Evolutionary conservation across 1,140 invertebrate genomes (phyloP).

Genomic region (Galendromus occidentalis): DNA sequence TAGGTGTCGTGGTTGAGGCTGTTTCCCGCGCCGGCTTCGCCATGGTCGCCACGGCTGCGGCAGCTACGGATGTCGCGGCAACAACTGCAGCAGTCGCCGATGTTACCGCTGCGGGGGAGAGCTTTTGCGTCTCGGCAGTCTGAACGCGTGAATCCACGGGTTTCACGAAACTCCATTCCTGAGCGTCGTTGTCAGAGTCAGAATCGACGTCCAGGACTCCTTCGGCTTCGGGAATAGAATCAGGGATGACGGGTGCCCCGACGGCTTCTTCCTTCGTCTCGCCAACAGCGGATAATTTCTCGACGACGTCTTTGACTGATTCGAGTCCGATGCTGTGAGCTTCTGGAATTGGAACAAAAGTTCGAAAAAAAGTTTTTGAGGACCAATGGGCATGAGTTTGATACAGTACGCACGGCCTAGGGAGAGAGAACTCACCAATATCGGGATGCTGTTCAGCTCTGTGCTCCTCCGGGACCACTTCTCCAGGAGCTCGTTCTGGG

Average conservation of each 20-base stretch:
- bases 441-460: too few species aligned
- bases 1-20: too few species aligned
- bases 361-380: too few species aligned
- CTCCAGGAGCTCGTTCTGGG: too few species aligned
- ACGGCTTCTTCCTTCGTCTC: not conserved
- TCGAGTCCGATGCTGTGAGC: too few species aligned
- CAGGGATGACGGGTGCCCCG: not conserved
- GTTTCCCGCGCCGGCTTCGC: too few species aligned
- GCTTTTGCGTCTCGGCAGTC: not conserved
- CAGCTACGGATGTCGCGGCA: not conserved
- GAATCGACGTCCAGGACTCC: not conserved
- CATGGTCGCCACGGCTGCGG: not conserved
- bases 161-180: conserved; percentile 1
- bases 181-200: conserved; percentile 5
- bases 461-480: too few species aligned
- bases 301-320: not conserved
- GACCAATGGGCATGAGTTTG: too few species aligned
- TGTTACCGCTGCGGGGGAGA: not conserved
- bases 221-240: conserved; percentile 1
- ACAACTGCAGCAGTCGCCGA: not conserved
- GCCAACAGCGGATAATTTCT: not conserved
- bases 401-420: too few species aligned
- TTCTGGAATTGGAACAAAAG: too few species aligned
- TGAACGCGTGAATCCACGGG: not conserved
- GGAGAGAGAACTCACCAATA: too few species aligned